These are phyloP conservation scores for Otus scops DNA, from an alignment of 2,797 vertebrate species.

Conservation along the genomic window DNA sequence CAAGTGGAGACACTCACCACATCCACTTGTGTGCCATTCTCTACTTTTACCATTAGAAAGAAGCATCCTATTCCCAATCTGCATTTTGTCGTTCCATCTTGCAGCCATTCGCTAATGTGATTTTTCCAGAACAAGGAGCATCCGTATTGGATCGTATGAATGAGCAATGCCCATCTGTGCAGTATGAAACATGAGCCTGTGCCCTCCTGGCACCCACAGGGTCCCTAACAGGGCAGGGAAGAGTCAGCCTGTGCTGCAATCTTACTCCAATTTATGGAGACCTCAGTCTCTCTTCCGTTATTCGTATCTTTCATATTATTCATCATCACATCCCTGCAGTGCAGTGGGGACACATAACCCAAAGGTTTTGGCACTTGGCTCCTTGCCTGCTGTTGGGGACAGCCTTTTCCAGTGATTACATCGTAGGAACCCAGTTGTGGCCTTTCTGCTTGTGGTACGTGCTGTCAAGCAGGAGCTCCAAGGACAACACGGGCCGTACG, in stretches of 20 bases:
- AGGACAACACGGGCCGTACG: rapidly evolving
- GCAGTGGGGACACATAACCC: not conserved
- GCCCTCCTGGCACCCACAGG: not conserved
- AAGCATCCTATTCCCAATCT: not conserved
- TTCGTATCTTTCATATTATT: not conserved
- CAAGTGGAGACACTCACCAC: not conserved
- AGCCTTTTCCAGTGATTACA: not conserved
- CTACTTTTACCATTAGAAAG: not conserved
- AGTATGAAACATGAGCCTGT: not conserved
- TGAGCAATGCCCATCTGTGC: not conserved
- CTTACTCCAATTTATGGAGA: not conserved
- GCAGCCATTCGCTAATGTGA: not conserved
- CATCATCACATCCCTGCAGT: not conserved
- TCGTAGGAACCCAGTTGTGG: not conserved
- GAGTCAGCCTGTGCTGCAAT: not conserved
- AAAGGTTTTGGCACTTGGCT: not conserved
- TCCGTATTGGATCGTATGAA: rapidly evolving
- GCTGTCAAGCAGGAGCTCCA: not conserved
- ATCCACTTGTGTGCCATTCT: not conserved
- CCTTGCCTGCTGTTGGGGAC: too few species aligned
- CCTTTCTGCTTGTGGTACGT: not conserved
- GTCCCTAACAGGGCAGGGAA: not conserved
- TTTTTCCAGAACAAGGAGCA: not conserved
- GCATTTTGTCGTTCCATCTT: not conserved
- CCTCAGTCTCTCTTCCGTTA: not conserved